Evolutionary conservation across 2,888 invertebrate genomes (phyloP).

Genomic region (Leuctra nigra): DNA sequence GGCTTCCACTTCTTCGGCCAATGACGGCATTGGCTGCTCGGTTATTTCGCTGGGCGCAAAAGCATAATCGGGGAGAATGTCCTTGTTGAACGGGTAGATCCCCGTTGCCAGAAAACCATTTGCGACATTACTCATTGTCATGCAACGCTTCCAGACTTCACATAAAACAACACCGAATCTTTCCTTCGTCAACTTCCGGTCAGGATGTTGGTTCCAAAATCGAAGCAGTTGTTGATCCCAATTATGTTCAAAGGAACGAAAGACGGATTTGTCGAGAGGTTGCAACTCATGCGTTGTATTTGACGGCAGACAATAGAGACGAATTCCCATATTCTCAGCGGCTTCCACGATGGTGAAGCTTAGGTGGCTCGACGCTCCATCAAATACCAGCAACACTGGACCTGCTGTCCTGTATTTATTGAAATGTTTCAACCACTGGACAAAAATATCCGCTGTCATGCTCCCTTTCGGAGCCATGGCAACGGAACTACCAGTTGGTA

Average conservation of each 20-base stretch:
- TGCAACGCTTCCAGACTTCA: slow-evolving; percentile 20
- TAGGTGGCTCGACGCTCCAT: slow-evolving; percentile 35
- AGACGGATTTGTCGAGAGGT: slow-evolving; percentile 36
- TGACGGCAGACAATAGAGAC: slow-evolving; percentile 36
- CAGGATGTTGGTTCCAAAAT: slow-evolving; percentile 33
- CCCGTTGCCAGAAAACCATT: slow-evolving; percentile 27
- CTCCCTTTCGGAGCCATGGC: slow-evolving; percentile 33
- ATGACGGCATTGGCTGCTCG: no score
- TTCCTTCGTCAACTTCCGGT: slow-evolving; percentile 33
- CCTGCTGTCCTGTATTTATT: slow-evolving; percentile 31
- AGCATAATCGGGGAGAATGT: slow-evolving; percentile 32
- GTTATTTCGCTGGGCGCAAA: slow-evolving; percentile 30
- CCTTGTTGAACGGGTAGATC: slow-evolving; percentile 33
- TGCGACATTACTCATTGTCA: slow-evolving; percentile 19
- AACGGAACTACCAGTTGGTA: slow-evolving; percentile 32
- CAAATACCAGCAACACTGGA: slow-evolving; percentile 32
- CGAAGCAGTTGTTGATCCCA: slow-evolving; percentile 36
- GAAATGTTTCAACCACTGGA: slow-evolving; percentile 32
- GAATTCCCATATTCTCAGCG: slow-evolving; percentile 33
- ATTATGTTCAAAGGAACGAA: slow-evolving; percentile 34
- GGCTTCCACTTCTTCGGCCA: no score
- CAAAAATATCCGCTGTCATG: slow-evolving; percentile 33
- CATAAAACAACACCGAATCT: slow-evolving; percentile 32
- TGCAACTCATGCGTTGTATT: slow-evolving; percentile 38
- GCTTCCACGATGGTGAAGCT: slow-evolving; percentile 34